phyloP scores from a whole-genome alignment of 1,140 invertebrate species.

The Trichoplusia ni region DNA sequence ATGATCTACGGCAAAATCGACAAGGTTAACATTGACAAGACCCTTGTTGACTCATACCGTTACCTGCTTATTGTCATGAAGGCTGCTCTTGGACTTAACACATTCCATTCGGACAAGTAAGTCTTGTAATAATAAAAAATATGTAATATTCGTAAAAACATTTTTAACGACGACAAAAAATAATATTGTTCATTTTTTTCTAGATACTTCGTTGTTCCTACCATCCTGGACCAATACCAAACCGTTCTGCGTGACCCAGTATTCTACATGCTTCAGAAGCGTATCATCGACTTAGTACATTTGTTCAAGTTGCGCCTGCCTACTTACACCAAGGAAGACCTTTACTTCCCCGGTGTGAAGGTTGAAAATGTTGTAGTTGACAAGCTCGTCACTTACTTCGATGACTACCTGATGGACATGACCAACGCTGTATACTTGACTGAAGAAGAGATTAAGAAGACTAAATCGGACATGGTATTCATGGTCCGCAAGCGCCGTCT shows the following conservation, averaged over 20 bases:
- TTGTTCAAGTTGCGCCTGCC: constrained; percentile 83
- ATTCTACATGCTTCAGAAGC: constrained; percentile 85
- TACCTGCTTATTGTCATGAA: constrained; percentile 71
- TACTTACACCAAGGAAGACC: constrained; percentile 84
- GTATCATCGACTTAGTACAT: constrained; percentile 81
- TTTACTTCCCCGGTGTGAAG: constrained; percentile 83
- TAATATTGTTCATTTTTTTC: constrained; percentile 22
- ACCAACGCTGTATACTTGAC: constrained; percentile 77
- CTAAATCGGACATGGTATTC: constrained; percentile 71
- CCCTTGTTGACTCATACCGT: constrained; percentile 60
- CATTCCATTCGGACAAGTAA: constrained; percentile 63
- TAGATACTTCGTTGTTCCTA: constrained; percentile 79
- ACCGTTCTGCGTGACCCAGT: constrained; percentile 86
- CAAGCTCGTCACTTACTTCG: constrained; percentile 83
- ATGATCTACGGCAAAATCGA: constrained; percentile 67
- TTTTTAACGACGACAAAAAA: no score
- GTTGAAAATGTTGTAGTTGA: constrained; percentile 81
- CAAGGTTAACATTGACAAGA: constrained; percentile 49
- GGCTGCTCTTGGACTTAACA: constrained; percentile 63
- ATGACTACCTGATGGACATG: constrained; percentile 81
- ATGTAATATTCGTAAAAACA: no score
- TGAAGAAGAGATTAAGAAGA: constrained; percentile 67
- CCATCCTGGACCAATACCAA: constrained; percentile 80
- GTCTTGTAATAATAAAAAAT: no score
- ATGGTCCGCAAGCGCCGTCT: constrained; percentile 83